Evolutionary conservation across 1,140 invertebrate species (phyloP), one percentile per base, ranked within the genome.

Genomic region (Trachymyrmex septentrionalis): DNA sequence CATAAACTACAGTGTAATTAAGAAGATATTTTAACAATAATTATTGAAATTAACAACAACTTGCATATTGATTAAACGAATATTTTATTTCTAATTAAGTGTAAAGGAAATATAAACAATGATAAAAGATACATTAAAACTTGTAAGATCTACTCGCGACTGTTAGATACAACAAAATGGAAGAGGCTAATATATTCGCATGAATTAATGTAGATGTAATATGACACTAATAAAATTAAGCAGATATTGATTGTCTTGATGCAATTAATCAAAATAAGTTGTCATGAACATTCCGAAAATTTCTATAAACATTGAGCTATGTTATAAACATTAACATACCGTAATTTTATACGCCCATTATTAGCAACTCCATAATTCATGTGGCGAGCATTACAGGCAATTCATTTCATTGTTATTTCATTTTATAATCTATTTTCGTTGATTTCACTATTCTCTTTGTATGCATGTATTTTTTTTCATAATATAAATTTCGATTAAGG

Each of bases 261-360:
- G 34, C 55, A 71, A 44, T 82, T 59, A 72, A 10, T 38, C 12
- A 21, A 16, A 57, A 21, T 30, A 57, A 72, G 16, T 71, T 81
- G 21, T 72, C 50, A 57, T 48, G 19, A 59, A 44, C 34, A 34
- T 59, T 57, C 34, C 9, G 53, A 16, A 44, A 59, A 82, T 67
- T 67, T 67, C 24, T 72, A 10, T 38, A 34, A 30, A 59, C 53
- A 57, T 57, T 19, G 53, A 82, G 12, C 19, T 2, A 27, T n/a
- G 24, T 0, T 34, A 34, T 34, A 34, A 34, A 34, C 4, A 80
- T 80, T 67, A 55, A 67, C 14, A 19, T 34, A 27, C 3, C 2
- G 3, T 67, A 80, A 80, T 80, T 80, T 82, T 59, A 59, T 34
- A 82, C 4, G 34, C 1, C 19, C 24, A n/a, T 21, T n/a, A 57